Evolutionary conservation across 1,140 invertebrate genomes (phyloP).

Genomic region (Lordiphosa collinella): DNA sequence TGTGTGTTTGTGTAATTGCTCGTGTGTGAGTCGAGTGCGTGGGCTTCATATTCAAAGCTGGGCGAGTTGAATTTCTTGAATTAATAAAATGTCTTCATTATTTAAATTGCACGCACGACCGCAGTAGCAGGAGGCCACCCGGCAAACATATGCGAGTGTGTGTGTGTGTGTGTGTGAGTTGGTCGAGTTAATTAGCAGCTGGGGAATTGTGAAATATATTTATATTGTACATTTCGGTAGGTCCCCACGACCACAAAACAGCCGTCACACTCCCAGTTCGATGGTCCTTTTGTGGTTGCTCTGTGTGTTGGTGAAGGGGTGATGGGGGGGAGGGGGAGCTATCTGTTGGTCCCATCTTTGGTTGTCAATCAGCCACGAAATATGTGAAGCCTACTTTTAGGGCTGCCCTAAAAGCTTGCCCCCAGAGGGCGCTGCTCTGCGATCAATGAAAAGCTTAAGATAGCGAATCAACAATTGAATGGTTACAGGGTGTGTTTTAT

Average conservation of each 20-base stretch:
- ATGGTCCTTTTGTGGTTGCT: conserved; percentile 50
- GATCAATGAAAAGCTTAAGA: no score
- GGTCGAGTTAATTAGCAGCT: conserved; percentile 72
- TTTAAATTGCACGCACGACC: conserved; percentile 76
- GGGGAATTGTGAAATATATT: conserved; percentile 76
- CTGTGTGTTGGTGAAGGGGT: neutral
- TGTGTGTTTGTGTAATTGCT: conserved; percentile 15
- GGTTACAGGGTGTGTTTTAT: no score
- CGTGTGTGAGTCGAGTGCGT: conserved; percentile 27
- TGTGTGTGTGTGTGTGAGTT: conserved; percentile 26
- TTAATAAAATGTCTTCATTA: conserved; percentile 78
- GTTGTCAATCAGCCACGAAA: conserved; percentile 7
- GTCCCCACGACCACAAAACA: conserved; percentile 8
- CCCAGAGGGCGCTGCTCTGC: no score
- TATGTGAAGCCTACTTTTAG: conserved; percentile 10
- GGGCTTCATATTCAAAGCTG: neutral
- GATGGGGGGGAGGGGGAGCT: neutral
- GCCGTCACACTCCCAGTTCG: conserved; percentile 20
- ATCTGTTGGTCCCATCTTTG: conserved; percentile 16
- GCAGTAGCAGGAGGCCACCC: conserved; percentile 17
- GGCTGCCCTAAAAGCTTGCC: no score
- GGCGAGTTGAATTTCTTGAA: conserved; percentile 73
- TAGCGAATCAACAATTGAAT: no score
- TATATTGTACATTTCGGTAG: conserved; percentile 74
- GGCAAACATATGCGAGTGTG: conserved; percentile 29